Conservation (phyloP, 2,888 invertebrate genomes). For the Lycophotia porphyrea region DNA sequence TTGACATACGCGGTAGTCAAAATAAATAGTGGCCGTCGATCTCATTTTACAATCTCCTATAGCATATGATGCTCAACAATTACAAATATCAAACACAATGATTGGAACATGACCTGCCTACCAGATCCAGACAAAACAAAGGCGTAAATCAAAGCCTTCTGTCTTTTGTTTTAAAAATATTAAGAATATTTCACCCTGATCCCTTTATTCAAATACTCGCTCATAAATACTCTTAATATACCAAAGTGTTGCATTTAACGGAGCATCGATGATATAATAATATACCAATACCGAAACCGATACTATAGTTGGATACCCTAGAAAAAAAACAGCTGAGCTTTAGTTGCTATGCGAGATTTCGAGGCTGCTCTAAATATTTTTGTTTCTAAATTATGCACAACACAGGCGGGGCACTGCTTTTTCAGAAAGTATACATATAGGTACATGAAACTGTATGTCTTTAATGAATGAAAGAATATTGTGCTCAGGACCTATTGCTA, state of each 20-base stretch:
- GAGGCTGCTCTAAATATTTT: too few species aligned
- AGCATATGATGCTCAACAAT: slow-evolving; percentile 20
- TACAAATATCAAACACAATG: slow-evolving; percentile 25
- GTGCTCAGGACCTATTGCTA: neutral
- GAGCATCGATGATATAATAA: slow-evolving; percentile 2
- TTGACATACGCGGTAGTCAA: slow-evolving; percentile 4
- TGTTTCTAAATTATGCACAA: neutral
- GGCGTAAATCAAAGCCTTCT: neutral
- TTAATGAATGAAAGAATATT: slow-evolving; percentile 14
- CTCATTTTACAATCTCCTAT: slow-evolving; percentile 42
- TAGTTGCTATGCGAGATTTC: slow-evolving; percentile 16
- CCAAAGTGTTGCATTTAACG: slow-evolving; percentile 11
- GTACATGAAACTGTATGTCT: neutral
- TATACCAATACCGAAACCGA: neutral
- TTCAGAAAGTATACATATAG: neutral
- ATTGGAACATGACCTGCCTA: slow-evolving; percentile 31
- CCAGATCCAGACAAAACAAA: slow-evolving; percentile 16
- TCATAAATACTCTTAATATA: neutral
- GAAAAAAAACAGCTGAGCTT: slow-evolving; percentile 9
- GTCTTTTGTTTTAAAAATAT: neutral
- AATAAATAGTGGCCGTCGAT: slow-evolving; percentile 20
- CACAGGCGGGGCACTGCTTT: neutral
- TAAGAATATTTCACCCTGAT: neutral
- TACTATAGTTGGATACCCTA: neutral
- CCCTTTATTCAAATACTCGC: neutral